A percentile compares a stretch with the other conserved stretches of the same genome.
Conservation (phyloP, 2,888 invertebrate species). For the Nyleta sp. region DNA sequence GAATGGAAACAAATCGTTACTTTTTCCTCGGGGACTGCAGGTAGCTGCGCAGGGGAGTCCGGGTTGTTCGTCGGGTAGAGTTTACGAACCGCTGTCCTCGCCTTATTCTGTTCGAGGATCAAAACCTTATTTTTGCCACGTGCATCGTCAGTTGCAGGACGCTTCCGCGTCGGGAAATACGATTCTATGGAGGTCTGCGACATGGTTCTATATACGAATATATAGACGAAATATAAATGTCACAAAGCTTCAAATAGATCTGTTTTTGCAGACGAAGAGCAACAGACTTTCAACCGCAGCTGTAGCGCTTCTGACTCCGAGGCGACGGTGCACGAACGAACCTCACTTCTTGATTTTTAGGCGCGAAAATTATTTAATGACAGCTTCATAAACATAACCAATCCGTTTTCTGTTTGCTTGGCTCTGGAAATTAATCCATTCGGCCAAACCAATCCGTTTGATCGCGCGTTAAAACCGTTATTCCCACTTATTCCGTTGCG, state of each 20-base stretch:
- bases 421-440: too few species aligned
- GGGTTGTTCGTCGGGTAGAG: slow-evolving; percentile 16
- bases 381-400: too few species aligned
- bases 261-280: neutral
- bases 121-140: slow-evolving; percentile 81
- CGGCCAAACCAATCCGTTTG: too few species aligned
- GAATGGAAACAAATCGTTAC: slow-evolving; percentile 1
- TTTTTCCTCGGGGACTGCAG: slow-evolving; percentile 60
- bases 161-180: slow-evolving; percentile 90
- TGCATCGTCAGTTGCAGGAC: slow-evolving; percentile 88
- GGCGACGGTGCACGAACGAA: too few species aligned
- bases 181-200: slow-evolving; percentile 90
- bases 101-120: slow-evolving; percentile 84
- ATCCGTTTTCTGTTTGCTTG: too few species aligned
- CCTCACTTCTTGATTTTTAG: too few species aligned
- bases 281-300: neutral
- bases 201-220: slow-evolving; percentile 83
- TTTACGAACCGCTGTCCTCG: slow-evolving; percentile 69
- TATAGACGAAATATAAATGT: slow-evolving; percentile 34
- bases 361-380: too few species aligned
- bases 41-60: slow-evolving; percentile 41
- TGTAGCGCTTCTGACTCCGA: neutral
- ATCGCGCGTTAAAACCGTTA: too few species aligned
- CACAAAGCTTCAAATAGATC: neutral
- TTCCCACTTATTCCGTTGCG: too few species aligned